Evolutionary conservation across 1,140 invertebrate species (phyloP), one percentile per base, ranked within the genome.

Genomic region (Drosophila funebris): DNA sequence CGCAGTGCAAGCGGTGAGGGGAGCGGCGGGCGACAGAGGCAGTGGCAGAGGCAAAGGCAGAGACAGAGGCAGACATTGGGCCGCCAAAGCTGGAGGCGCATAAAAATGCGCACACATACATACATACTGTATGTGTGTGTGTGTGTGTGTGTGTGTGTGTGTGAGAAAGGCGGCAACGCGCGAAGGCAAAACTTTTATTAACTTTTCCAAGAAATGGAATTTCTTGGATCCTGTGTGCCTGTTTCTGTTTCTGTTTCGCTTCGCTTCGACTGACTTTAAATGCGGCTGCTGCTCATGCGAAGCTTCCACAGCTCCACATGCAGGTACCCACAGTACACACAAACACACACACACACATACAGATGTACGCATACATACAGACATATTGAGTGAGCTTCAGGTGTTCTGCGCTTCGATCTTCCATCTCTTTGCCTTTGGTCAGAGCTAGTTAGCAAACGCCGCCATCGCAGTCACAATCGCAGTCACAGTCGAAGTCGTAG

Each of bases 211-310:
- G 82, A 85, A 85, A 78, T 82, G 82, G 78, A 87, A 85, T 85
- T 85, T 85, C 82, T 85, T 85, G 82, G 82, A 85, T 85, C 82
- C 82, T 85, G 84, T 85, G 79, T 85, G 82, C 81, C 81, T 84
- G 76, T 78, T 63, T 52, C 64, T 70, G 48, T 80, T 64, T 61
- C 69, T 66, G 69, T 85, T 83, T 84, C 78, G 82, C 74, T 74
- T 85, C 75, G 82, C 82, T 78, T 82, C 78, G 83, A 62, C 82
- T 85, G 82, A 85, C 83, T 82, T 85, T 87, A 87, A 72, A 85
- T 82, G 74, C 76, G 69, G 54, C 58, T 57, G 53, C 62, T 66
- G 62, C 68, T 60, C 62, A 66, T 64, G 73, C 76, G 74, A 69
- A 73, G 74, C 70, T 76, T 52, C 63, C 16, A 43, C 56, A 39